Evolutionary conservation across 1,140 invertebrate species (phyloP).

Genomic region (Scaptomyza hsui): DNA sequence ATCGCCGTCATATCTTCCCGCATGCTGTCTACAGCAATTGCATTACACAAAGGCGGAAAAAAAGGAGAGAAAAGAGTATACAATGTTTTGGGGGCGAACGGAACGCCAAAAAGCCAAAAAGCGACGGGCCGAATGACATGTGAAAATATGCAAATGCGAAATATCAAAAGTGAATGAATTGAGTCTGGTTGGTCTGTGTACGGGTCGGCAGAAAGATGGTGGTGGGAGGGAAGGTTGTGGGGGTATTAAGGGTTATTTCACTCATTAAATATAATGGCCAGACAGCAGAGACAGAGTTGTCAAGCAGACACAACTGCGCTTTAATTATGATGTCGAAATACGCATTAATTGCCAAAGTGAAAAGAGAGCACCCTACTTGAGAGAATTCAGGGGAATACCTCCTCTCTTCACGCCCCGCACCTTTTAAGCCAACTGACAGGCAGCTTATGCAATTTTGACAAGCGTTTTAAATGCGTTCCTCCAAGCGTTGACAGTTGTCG

Average conservation of each 20-base stretch:
- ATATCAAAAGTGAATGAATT: slow-evolving; percentile 80
- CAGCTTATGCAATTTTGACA: slow-evolving; percentile 79
- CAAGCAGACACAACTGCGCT: slow-evolving; percentile 48
- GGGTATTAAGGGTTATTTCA: slow-evolving; percentile 24
- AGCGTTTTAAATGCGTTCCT: slow-evolving; percentile 68
- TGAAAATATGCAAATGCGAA: slow-evolving; percentile 78
- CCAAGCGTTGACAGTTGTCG: slow-evolving; percentile 78
- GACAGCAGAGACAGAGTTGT: slow-evolving; percentile 56
- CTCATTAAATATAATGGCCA: slow-evolving; percentile 78
- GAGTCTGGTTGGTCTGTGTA: slow-evolving; percentile 55
- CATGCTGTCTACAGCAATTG: slow-evolving; percentile 64
- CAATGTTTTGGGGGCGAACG: background rate
- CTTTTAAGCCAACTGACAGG: slow-evolving; percentile 47
- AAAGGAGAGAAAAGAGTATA: slow-evolving; percentile 11
- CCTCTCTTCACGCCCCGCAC: too few species aligned
- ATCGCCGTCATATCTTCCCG: slow-evolving; percentile 30
- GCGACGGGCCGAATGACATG: slow-evolving; percentile 67
- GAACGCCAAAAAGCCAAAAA: slow-evolving; percentile 70
- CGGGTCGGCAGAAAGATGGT: slow-evolving; percentile 23
- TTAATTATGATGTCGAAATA: slow-evolving; percentile 83
- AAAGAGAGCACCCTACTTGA: slow-evolving; percentile 43
- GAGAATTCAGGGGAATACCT: slow-evolving; percentile 3
- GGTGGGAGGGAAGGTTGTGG: background rate
- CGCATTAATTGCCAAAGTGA: slow-evolving; percentile 77
- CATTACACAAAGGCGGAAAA: slow-evolving; percentile 69